These are phyloP conservation scores for Trichomycterus rosablanca DNA, from an alignment of 2,113 vertebrate genomes.

Conservation along the genomic window DNA sequence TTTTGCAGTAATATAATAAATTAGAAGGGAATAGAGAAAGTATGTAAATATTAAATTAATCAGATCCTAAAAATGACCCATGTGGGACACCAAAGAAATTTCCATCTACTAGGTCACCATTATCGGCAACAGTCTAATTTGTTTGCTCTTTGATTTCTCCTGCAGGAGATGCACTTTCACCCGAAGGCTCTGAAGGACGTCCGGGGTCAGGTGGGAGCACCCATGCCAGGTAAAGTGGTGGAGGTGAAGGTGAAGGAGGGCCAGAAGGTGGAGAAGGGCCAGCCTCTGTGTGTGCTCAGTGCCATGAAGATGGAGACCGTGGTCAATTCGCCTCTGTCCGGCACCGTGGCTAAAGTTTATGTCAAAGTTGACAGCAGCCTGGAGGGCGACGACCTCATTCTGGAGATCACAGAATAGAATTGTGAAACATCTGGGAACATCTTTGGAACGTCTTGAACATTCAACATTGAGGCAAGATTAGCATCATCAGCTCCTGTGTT, in stretches of 20 bases:
- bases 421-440: no score
- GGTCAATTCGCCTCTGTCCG: constrained; percentile 81
- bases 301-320: constrained; percentile 97
- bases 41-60: no score
- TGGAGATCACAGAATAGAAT: constrained; percentile 76
- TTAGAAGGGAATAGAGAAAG: no score
- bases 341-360: constrained; percentile 73
- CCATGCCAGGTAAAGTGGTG: constrained; percentile 90
- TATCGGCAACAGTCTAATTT: no score
- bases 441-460: no score
- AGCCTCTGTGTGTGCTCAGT: constrained; percentile 84
- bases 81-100: no score
- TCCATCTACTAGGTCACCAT: no score
- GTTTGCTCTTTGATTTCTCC: background rate
- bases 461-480: background rate
- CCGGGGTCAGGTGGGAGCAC: constrained; percentile 87
- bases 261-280: constrained; percentile 74
- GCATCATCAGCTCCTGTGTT: background rate
- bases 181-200: constrained; percentile 87
- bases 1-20: no score
- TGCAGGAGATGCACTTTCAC: constrained; percentile 91
- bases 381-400: constrained; percentile 88
- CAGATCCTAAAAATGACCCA: no score
- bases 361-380: constrained; percentile 73
- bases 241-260: constrained; percentile 79